These are phyloP conservation scores for Archips crataeganus DNA, from an alignment of 2,888 invertebrate species.

Conservation along the genomic window DNA sequence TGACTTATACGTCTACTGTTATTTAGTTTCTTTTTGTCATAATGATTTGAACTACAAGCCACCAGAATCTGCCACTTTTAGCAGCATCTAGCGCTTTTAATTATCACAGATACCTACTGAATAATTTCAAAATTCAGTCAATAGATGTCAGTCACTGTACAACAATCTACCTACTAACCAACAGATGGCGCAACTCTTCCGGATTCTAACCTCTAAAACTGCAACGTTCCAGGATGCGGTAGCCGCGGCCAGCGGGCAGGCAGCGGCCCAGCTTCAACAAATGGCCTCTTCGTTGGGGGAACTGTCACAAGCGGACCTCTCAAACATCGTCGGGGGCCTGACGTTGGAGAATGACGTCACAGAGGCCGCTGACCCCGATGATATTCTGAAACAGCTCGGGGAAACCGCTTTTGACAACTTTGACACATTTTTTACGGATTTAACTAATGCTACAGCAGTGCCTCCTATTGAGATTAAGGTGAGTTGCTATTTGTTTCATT, in stretches of 20 bases:
- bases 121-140: not conserved
- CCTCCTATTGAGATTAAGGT: conserved; percentile 90
- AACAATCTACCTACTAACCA: not conserved
- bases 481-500: conserved; percentile 46
- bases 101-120: not conserved
- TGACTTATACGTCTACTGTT: not conserved
- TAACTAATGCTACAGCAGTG: conserved; percentile 88
- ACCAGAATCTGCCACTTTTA: not conserved
- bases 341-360: conserved; percentile 79
- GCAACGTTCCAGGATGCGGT: conserved; percentile 86
- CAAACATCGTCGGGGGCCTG: conserved; percentile 87
- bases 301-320: conserved; percentile 90
- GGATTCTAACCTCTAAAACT: conserved; percentile 17
- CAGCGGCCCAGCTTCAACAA: conserved; percentile 82
- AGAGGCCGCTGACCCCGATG: conserved; percentile 88
- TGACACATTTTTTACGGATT: conserved; percentile 92
- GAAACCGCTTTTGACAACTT: conserved; percentile 94
- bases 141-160: not conserved
- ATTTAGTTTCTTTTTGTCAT: too few species aligned
- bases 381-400: conserved; percentile 92
- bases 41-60: too few species aligned
- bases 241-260: conserved; percentile 84
- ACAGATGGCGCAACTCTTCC: conserved; percentile 1
- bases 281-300: conserved; percentile 87
- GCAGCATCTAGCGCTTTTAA: not conserved